Evolutionary conservation across 2,113 vertebrate genomes (phyloP).

Genomic region (Agelaius tricolor): DNA sequence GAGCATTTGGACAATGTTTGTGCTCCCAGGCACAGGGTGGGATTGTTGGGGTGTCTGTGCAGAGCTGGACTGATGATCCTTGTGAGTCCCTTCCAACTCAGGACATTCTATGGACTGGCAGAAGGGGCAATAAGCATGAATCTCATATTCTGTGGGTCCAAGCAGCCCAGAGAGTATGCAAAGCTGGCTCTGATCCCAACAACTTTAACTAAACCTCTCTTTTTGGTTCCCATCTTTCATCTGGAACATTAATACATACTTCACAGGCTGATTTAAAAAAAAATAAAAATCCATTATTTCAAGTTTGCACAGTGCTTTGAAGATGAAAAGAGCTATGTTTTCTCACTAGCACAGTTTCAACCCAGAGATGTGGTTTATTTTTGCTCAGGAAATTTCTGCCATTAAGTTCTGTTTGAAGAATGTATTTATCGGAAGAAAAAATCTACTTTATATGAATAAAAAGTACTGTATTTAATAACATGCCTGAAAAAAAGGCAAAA

Average conservation of each 20-base stretch:
- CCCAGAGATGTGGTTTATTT: conserved; percentile 29
- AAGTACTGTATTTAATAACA: conserved; percentile 25
- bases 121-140: background rate
- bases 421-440: conserved; percentile 1
- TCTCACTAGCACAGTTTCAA: conserved; percentile 13
- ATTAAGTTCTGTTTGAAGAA: conserved; percentile 39
- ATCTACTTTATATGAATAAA: conserved; percentile 33
- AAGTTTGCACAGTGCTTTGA: conserved; percentile 50
- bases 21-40: background rate
- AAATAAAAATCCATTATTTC: conserved; percentile 15
- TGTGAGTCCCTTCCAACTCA: background rate
- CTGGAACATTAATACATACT: conserved; percentile 7
- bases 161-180: background rate
- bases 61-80: background rate
- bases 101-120: background rate
- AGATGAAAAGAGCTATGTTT: conserved; percentile 59
- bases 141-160: background rate
- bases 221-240: conserved; percentile 51
- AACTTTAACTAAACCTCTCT: background rate
- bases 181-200: background rate
- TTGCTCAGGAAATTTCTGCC: conserved; percentile 47
- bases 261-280: background rate
- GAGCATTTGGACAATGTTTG: accelerated
- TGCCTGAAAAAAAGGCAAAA: background rate
- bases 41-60: background rate